Evolutionary conservation across 2,888 invertebrate genomes (phyloP).

Genomic region (Heteromurus nitidus): DNA sequence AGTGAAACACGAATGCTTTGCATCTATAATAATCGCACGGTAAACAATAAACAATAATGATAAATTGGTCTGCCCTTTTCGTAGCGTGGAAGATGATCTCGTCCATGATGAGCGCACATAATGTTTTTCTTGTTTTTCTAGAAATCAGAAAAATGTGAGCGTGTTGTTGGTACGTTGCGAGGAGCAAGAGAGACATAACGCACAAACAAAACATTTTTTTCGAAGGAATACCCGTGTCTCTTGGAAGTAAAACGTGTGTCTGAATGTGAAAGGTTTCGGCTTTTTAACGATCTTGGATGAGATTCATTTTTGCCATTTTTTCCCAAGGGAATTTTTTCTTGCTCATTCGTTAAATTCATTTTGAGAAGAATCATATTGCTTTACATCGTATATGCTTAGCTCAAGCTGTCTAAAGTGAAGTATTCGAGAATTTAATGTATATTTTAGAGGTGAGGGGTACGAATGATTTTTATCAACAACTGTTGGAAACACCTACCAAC

Average conservation of each 20-base stretch:
- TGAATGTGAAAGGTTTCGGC: constrained; percentile 24
- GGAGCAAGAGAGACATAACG: constrained; percentile 4
- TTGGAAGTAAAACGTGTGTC: constrained; percentile 2
- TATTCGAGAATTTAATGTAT: not conserved
- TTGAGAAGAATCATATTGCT: constrained; percentile 40
- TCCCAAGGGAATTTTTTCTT: constrained; percentile 64
- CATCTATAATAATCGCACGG: constrained; percentile 7
- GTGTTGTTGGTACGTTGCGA: not conserved
- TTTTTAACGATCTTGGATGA: constrained; percentile 47
- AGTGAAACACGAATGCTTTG: not conserved
- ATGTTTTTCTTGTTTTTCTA: constrained; percentile 2
- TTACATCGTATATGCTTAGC: not conserved
- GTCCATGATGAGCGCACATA: not conserved
- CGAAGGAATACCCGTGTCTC: too few relatives aligned
- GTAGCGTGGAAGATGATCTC: constrained; percentile 7
- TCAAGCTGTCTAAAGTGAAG: not conserved
- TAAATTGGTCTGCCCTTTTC: constrained; percentile 5
- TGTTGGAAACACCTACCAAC: constrained; percentile 42
- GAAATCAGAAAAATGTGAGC: not conserved
- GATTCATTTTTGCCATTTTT: constrained; percentile 58
- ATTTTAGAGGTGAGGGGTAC: constrained; percentile 5
- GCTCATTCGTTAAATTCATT: constrained; percentile 57
- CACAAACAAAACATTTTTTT: not conserved
- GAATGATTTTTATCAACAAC: constrained; percentile 38
- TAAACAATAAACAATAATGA: constrained; percentile 3